Evolutionary conservation across 23 tunicate genomes (phyloP).

Genomic region (Oikopleura dioica): DNA sequence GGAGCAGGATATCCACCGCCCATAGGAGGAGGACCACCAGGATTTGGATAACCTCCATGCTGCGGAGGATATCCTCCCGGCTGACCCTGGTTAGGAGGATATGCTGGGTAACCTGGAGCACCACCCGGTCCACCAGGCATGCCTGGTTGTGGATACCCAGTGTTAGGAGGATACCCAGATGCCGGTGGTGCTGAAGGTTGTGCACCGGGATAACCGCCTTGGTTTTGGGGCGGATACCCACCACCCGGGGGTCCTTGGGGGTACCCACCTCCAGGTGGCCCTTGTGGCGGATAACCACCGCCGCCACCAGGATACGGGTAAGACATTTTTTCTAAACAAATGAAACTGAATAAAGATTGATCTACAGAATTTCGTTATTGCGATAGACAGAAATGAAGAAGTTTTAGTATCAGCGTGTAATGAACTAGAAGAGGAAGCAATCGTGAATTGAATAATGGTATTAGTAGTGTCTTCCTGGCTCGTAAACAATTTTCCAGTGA

Average conservation of each 20-base stretch:
- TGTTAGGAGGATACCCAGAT: not conserved
- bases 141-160: not conserved
- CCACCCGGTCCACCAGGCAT: not conserved
- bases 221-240: not conserved
- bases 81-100: too few relatives aligned
- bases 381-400: too few relatives aligned
- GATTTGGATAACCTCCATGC: too few relatives aligned
- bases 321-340: not conserved
- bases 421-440: not conserved
- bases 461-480: not conserved
- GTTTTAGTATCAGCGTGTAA: too few relatives aligned
- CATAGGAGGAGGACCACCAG: too few relatives aligned
- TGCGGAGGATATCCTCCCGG: too few relatives aligned
- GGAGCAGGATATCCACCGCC: not conserved
- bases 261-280: not conserved
- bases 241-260: not conserved
- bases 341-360: not conserved
- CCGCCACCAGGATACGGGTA: not conserved
- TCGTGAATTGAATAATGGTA: not conserved
- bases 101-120: not conserved
- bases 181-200: not conserved
- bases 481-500: slow-evolving; percentile 65
- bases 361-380: not conserved
- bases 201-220: not conserved
- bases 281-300: not conserved